Base-by-base conservation (phyloP, 2,113 vertebrate genomes). In the Vidua chalybeata region DNA sequence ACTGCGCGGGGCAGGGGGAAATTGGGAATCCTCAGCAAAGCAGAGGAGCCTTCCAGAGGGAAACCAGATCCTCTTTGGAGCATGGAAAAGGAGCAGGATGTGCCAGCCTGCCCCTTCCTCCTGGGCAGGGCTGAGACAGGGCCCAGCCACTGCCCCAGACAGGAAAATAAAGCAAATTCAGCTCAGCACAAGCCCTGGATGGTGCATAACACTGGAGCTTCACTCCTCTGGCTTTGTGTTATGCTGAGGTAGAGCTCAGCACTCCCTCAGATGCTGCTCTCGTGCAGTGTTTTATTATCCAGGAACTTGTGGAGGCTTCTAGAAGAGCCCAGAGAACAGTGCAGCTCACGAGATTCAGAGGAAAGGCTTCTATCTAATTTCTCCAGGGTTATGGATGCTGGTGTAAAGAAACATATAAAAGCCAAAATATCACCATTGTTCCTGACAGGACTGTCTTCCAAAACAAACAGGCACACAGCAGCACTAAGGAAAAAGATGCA, bases 141-240 rank as follows among this genome's bases (percentile, higher is more conserved):
- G 52, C 35, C 33, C 17, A 37, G 76, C 7, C 68, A 33, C 18
- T 2, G 62, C 64, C 71, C 45, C 72, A 30, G 27, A 15, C 35
- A 33, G 33, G 0, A 14, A 30, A 81, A 67, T 5, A 43, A 24
- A 43, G 54, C 5, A 31, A 17, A 56, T 28, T 52, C 21, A 46
- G 41, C 52, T 59, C 67, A 43, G 48, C 30, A 8, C 8, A 11
- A 78, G n/a, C 35, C 19, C 35, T 17, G 7, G 3, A 5, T 26
- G 12, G 30, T 9, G 19, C 19, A 3, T 0, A 2, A 5, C 1
- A 4, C 0, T 24, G 55, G 13, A 6, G 21, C 21, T 49, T 26
- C 73, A 41, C 11, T 5, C 6, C 73, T 27, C 33, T 55, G 75
- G 15, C 6, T 85, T 8, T 48, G 39, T 14, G 1, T 46, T 37